Evolutionary conservation across 2,797 vertebrate genomes (phyloP), one percentile per base, ranked within the genome.

Genomic region (Protonibea diacanthus): DNA sequence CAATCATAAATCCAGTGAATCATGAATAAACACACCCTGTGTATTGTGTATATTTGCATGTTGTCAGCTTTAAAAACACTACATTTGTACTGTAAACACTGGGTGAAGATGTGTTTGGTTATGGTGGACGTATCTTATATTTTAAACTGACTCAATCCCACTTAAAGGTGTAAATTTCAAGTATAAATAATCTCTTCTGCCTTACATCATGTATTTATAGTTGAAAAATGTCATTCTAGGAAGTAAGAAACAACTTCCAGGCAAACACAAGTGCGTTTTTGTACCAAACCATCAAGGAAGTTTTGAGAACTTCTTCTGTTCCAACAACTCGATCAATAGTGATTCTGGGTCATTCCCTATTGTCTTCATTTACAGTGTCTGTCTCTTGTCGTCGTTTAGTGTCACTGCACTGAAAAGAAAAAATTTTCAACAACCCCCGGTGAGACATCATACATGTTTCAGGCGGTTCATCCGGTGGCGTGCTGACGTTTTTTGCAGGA

Each of bases 401-500:
- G 63, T 15, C 25, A 14, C 1, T 12, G 33, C 33, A 33, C 25
- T 38, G 33, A 44, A 44, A 4, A 51, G 49, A 51, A 27, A 27
- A 27, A 27, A 27, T 2, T 29, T 8, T 29, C 29, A 12, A 4
- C 23, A 23, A 7, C 13, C 27, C 7, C 61, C 12, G 42, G 6
- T 71, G 60, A 51, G 40, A 42, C 55, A 52, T 61, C 70, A 79
- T 71, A 1, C 79, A 70, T 86, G 80, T 78, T 86, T 13, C 63
- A 78, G 53, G 47, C 78, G 60, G 68, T 53, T 72, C 88, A 80
- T 86, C 82, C 89, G 84, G 77, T 69, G 72, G 63, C 86, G 84
- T 80, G 74, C 66, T 95, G 95, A 95, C 94, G 94, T 94, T 80
- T 79, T 72, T 79, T 53, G 58, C 72, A 92, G 90, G 93, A 95